phyloP scores from a whole-genome alignment of 2,113 vertebrate genomes.

The Ranitomeya variabilis region DNA sequence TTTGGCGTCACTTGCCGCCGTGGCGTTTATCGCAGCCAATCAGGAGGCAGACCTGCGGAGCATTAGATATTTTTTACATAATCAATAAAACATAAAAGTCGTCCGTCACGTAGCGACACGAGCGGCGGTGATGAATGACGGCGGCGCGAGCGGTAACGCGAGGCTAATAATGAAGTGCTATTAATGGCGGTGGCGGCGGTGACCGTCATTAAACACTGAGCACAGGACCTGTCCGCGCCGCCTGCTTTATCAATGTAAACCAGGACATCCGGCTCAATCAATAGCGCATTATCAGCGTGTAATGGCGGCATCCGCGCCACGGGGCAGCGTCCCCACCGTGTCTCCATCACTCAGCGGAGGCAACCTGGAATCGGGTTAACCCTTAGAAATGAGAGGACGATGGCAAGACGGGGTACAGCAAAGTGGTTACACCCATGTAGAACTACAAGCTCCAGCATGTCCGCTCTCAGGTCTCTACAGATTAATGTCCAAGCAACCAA shows the following conservation, averaged over 20 bases:
- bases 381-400: neutral
- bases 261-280: constrained; percentile 52
- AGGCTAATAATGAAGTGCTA: constrained; percentile 24
- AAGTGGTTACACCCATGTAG: neutral
- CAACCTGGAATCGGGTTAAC: constrained; percentile 3
- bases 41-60: neutral
- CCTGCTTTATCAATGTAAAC: constrained; percentile 51
- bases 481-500: no score
- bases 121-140: neutral
- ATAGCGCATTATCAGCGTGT: constrained; percentile 50
- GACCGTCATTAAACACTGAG: constrained; percentile 49
- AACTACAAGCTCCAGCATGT: neutral
- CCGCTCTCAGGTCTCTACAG: neutral
- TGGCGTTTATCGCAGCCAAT: neutral
- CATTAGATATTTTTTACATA: constrained; percentile 59
- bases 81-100: neutral
- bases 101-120: neutral
- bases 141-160: neutral
- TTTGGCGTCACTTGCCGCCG: neutral
- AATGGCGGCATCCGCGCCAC: constrained; percentile 32
- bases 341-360: constrained; percentile 38
- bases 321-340: constrained; percentile 29
- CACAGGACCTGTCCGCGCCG: constrained; percentile 44
- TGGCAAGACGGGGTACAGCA: neutral
- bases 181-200: constrained; percentile 11